phyloP scores from a whole-genome alignment of 2,888 invertebrate genomes.

The Microchrysa polita region DNA sequence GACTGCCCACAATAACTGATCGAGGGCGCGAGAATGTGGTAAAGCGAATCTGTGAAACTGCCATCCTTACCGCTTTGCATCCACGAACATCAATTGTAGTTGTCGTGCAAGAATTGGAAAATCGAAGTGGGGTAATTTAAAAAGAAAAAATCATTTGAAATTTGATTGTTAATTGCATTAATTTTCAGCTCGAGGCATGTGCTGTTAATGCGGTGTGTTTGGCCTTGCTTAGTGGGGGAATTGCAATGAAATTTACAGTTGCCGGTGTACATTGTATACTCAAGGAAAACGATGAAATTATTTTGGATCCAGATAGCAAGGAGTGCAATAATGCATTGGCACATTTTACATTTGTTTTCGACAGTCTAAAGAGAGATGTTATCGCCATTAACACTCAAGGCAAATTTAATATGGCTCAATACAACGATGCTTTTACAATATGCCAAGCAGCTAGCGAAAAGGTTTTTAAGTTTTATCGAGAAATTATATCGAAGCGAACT shows the following conservation, averaged over 20 bases:
- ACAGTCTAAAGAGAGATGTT: constrained; percentile 70
- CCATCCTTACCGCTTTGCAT: constrained; percentile 75
- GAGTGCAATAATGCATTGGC: constrained; percentile 69
- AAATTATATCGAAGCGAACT: constrained; percentile 52
- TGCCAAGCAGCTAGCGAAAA: constrained; percentile 74
- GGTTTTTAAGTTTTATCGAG: constrained; percentile 78
- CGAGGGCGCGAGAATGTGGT: constrained; percentile 80
- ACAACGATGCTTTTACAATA: constrained; percentile 72
- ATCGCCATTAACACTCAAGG: constrained; percentile 77
- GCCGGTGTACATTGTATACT: constrained; percentile 82
- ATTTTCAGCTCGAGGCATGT: constrained; percentile 74
- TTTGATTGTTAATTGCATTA: constrained; percentile 1
- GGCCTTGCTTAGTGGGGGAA: constrained; percentile 82
- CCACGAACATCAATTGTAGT: constrained; percentile 83
- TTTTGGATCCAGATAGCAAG: constrained; percentile 71
- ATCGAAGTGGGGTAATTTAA: constrained; percentile 80
- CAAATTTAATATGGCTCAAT: constrained; percentile 72
- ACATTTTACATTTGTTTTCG: constrained; percentile 79
- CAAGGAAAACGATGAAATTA: constrained; percentile 68
- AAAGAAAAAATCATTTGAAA: neutral
- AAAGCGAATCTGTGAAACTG: constrained; percentile 79
- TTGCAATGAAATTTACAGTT: constrained; percentile 84
- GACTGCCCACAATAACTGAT: constrained; percentile 75
- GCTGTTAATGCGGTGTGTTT: constrained; percentile 85
- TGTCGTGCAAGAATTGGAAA: constrained; percentile 87